phyloP scores from a whole-genome alignment of 2,888 invertebrate species.

The Trissonchulus latispiculum region DNA sequence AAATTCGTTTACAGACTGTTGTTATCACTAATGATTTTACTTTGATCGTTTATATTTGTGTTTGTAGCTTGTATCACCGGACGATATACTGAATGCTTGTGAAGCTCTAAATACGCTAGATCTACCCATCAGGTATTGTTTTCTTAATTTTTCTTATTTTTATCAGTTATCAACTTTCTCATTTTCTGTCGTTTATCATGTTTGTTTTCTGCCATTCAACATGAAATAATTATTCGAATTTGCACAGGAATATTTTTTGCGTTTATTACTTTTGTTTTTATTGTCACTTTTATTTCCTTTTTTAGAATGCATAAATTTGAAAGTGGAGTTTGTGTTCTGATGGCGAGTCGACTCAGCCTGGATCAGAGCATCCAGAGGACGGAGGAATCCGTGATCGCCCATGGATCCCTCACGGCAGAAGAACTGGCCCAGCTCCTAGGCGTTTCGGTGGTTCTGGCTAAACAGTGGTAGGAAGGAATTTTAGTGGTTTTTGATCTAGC shows the following conservation, averaged over 20 bases:
- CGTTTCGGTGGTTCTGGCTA: slow-evolving; percentile 76
- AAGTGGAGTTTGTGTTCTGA: slow-evolving; percentile 88
- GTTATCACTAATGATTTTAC: neutral
- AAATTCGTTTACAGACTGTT: neutral
- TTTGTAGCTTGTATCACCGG: slow-evolving; percentile 72
- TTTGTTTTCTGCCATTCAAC: too few relatives aligned
- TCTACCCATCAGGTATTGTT: slow-evolving; percentile 45
- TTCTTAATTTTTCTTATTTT: neutral
- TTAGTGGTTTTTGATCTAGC: too few relatives aligned
- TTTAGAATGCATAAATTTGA: slow-evolving; percentile 72
- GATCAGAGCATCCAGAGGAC: slow-evolving; percentile 47
- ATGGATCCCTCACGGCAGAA: slow-evolving; percentile 66
- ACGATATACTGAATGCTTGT: slow-evolving; percentile 87
- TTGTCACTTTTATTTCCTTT: too few relatives aligned
- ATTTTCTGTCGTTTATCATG: too few relatives aligned
- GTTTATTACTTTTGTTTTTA: too few relatives aligned
- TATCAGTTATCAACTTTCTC: too few relatives aligned
- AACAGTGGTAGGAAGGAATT: slow-evolving; percentile 56
- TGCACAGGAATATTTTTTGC: too few relatives aligned
- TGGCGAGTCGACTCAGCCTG: slow-evolving; percentile 58
- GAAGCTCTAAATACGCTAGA: slow-evolving; percentile 44
- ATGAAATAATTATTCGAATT: too few relatives aligned
- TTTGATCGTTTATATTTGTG: slow-evolving; percentile 15
- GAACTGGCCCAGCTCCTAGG: slow-evolving; percentile 72
- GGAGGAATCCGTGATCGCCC: slow-evolving; percentile 45